Base-by-base conservation (phyloP, 2,113 vertebrate genomes). In the Turdus rufiventris region DNA sequence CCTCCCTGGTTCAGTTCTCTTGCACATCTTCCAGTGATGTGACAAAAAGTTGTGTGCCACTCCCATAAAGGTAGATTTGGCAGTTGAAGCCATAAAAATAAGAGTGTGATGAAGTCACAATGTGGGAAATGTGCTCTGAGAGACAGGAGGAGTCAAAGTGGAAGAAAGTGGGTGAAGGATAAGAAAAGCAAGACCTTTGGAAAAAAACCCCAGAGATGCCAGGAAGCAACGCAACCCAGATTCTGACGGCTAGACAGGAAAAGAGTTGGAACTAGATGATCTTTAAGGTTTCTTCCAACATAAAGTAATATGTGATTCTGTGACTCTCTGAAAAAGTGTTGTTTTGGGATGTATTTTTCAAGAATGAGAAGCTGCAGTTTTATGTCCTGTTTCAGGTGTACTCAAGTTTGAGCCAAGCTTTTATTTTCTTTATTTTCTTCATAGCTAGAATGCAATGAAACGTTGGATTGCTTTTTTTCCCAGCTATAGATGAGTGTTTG, bases 51-150 rank as follows among this genome's bases (percentile, higher is more conserved):
- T 45, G 4, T 21, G 6, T 60, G 14, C 18, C 18, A 4, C 12
- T 71, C 3, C 0, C 0, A 2, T 48, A 17, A 81, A 75, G 34
- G 13, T 1, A 33, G 48, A 23, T 20, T 12, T 5, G 20, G 58
- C 26, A 60, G 14, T 2, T 54, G 76, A 71, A 74, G 43, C 54
- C 58, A 14, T 8, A 66, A 50, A 50, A 84, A 2, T 38, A 63
- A 65, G 13, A 12, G 12, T 14, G 4, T 26, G 21, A 50, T 78
- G 70, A 91, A 78, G 40, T 78, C 26, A 77, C 0, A 0, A 18
- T 28, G 34, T 45, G 66, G 72, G 26, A 74, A 66, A 16, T 23
- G 28, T 53, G 14, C 36, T 89, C 28, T 63, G 60, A 89, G 76
- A 45, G n/a, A 65, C 2, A 8, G 23, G 19, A 10, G 33, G 25